Evolutionary conservation across 2,113 vertebrate genomes (phyloP), one percentile per base, ranked within the genome.

Genomic region (Brienomyrus longianalis): DNA sequence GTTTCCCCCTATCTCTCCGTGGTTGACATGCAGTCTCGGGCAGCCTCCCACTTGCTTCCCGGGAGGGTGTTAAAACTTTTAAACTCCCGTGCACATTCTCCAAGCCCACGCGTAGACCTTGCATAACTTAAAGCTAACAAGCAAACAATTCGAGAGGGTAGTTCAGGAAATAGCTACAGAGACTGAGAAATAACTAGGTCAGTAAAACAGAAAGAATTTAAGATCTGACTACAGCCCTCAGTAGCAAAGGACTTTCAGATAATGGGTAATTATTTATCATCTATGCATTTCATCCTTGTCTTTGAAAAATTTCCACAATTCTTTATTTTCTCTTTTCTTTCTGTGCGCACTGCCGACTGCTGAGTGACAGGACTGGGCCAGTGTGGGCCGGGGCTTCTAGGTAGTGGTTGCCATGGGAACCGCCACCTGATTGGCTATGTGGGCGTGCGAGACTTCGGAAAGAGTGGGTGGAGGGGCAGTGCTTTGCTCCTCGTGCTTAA

Each of bases 341-440:
- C 62, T 31, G 9, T 74, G 56, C n/a, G 56, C 89, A 91, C 89
- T 89, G 56, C 52, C 91, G 90, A 90, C 17, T 23, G 80, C 88
- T 51, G 87, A 51, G 88, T 62, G 15, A 91, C 83, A 95, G 90
- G 59, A 92, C 90, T 54, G 23, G 66, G 15, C 91, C 77, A 92
- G 91, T 92, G 90, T 92, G 93, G 91, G 93, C 85, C 90, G 70
- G 90, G 56, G 80, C 89, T 92, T 91, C 91, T 91, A 91, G 92
- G 93, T 93, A 90, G 77, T 91, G 88, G 94, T 95, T 92, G 88
- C 94, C 94, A 94, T 90, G 91, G 94, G 91, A 95, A 95, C 95
- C 83, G 23, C 83, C 31, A 74, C 91, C 92, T 88, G 93, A 94
- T 94, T 95, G 94, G 94, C 92, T 91, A 92, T 90, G 90, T 92